Conservation (phyloP, 2,113 vertebrate genomes). For the Harpagus bidentatus region DNA sequence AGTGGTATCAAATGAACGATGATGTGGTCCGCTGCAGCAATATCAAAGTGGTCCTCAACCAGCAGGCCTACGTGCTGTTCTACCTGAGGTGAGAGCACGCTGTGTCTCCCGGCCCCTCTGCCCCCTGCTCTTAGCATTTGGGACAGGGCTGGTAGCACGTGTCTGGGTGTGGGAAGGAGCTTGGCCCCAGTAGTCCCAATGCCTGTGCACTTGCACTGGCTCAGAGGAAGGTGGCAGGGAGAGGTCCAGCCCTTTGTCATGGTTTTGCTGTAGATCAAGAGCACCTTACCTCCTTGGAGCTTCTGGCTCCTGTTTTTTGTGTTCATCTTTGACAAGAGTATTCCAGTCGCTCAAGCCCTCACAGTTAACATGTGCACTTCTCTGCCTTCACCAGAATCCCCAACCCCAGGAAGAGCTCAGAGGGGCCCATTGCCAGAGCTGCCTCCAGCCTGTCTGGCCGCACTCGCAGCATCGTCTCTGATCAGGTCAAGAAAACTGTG, state of each 20-base stretch:
- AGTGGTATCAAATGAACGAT: slow-evolving; percentile 99
- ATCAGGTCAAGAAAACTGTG: slow-evolving; percentile 70
- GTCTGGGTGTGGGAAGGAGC: neutral
- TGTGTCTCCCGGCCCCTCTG: neutral
- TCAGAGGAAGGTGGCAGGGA: neutral
- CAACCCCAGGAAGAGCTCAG: slow-evolving; percentile 76
- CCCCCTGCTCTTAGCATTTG: neutral
- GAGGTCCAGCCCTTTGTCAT: neutral
- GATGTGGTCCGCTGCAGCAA: slow-evolving; percentile 89
- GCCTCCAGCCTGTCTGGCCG: slow-evolving; percentile 53
- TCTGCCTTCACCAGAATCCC: slow-evolving; percentile 77
- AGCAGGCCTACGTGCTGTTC: slow-evolving; percentile 96
- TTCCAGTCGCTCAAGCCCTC: accelerated
- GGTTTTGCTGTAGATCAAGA: neutral
- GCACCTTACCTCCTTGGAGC: neutral
- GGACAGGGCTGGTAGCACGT: neutral
- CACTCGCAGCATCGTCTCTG: neutral
- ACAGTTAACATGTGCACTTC: accelerated
- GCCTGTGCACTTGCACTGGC: accelerated
- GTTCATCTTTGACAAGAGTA: accelerated
- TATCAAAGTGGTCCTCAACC: slow-evolving; percentile 94
- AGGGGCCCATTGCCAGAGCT: slow-evolving; percentile 65
- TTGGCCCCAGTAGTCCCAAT: neutral
- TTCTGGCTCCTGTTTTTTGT: neutral
- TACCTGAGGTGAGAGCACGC: slow-evolving; percentile 82